Evolutionary conservation across 2,888 invertebrate species (phyloP), one percentile per base, ranked within the genome.

Genomic region (Melanchra persicariae): DNA sequence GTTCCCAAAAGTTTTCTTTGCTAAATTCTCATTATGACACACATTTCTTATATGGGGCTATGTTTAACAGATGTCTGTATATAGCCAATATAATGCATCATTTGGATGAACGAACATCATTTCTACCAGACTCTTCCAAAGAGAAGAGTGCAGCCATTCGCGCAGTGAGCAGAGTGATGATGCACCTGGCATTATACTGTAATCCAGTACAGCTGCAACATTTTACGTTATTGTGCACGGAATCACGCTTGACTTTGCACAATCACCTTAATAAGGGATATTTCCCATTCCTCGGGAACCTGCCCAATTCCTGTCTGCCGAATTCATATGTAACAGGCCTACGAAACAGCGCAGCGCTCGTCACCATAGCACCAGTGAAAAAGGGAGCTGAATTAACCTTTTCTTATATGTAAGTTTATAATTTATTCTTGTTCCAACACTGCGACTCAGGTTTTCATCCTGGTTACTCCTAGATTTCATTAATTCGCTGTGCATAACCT

Each of bases 161-260:
- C 9, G 77, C 77, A 26, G 34, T 79, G 17, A 37, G 65, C n/a
- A 79, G 79, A 34, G 61, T 77, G 8, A 15, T 77, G 79, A 65
- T 77, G 79, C 79, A 77, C 17, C 43, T 77, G 6, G 62, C 66
- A 5, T 22, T 77, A 12, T 37, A 54, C 34, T 73, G 74, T 24
- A 79, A 4, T 40, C 61, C 79, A 22, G 74, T 79, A 24, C 47
- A 26, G 45, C 12, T 66, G 22, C 52, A 26, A 24, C 74, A 62
- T 12, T 37, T 19, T 17, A 22, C 12, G 3, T 2, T 2, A 2
- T 12, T 12, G 26, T 22, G 26, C 22, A 26, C 7, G 22, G 26
- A 52, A 1, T 6, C 0, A 1, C 2, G 0, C 0, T 6, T 0
- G 0, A 8, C 0, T 2, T 12, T 54, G 24, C 47, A 62, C 45